phyloP scores from a whole-genome alignment of 64 coral and sea anemone species.

The Actinia tenebrosa region DNA sequence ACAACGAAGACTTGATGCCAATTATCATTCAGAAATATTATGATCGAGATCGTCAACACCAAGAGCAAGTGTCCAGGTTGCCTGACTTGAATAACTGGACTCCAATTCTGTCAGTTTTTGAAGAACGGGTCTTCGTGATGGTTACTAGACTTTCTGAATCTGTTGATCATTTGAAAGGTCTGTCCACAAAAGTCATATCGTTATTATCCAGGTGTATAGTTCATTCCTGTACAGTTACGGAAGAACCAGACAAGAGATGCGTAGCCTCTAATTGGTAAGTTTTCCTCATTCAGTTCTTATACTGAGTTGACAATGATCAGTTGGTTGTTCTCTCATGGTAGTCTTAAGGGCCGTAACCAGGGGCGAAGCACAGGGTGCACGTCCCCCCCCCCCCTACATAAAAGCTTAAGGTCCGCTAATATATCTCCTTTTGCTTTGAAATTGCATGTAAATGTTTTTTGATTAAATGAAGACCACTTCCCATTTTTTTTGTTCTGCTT shows the following conservation, averaged over 20 bases:
- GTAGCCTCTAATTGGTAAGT: conserved; percentile 67
- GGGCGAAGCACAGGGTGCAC: no score
- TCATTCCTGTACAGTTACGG: not conserved
- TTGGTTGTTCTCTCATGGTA: no score
- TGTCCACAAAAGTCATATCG: conserved; percentile 21
- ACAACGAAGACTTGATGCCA: conserved; percentile 36
- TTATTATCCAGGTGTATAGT: conserved; percentile 45
- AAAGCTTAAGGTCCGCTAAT: no score
- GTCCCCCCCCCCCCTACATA: no score
- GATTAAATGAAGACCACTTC: no score
- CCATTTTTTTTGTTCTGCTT: no score
- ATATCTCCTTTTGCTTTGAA: no score
- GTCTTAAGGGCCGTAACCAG: no score
- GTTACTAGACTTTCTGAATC: not conserved
- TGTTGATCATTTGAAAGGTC: conserved; percentile 16
- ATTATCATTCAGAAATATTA: conserved; percentile 28
- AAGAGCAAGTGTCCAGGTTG: not conserved
- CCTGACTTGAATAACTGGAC: conserved; percentile 16
- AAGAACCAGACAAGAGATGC: conserved; percentile 7
- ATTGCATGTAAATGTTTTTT: no score
- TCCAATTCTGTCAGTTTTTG: conserved; percentile 48
- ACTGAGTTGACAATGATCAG: no score
- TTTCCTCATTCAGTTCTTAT: no score
- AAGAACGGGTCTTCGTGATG: conserved; percentile 42
- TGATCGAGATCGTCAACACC: not conserved